phyloP scores from a whole-genome alignment of 1,140 invertebrate genomes.

The Drosophila burlai region DNA sequence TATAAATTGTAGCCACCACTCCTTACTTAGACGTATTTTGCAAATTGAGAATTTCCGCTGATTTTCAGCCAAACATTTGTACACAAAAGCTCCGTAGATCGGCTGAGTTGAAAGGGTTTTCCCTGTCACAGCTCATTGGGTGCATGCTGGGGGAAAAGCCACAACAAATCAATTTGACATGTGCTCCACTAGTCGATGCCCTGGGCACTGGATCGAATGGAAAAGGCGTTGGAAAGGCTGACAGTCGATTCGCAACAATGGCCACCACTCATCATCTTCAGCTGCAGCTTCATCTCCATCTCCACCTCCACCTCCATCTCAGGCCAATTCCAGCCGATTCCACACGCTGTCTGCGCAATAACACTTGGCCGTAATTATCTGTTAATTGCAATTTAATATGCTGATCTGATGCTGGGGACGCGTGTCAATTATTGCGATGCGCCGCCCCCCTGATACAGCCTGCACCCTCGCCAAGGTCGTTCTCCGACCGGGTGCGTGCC shows the following conservation, averaged over 20 bases:
- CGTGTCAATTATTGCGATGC: conserved; percentile 26
- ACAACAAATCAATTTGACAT: conserved; percentile 78
- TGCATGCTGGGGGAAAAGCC: conserved; percentile 44
- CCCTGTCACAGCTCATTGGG: conserved; percentile 72
- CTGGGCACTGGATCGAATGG: conserved; percentile 41
- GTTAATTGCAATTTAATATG: conserved; percentile 77
- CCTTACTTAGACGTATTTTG: conserved; percentile 23
- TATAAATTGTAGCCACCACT: conserved; percentile 29
- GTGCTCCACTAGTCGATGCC: conserved; percentile 36
- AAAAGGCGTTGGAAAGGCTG: conserved; percentile 24
- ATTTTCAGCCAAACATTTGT: conserved; percentile 41
- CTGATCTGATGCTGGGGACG: conserved; percentile 25
- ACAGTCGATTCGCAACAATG: conserved; percentile 15
- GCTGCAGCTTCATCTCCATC: not conserved
- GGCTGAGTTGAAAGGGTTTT: conserved; percentile 71
- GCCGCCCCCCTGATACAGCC: conserved; percentile 16
- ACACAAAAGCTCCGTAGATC: conserved; percentile 39
- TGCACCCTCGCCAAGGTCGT: conserved; percentile 62
- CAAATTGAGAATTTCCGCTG: conserved; percentile 58
- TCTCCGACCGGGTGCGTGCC: conserved; percentile 59
- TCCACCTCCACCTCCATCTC: not conserved
- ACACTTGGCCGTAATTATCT: conserved; percentile 56
- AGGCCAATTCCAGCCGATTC: conserved; percentile 1
- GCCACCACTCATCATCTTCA: conserved; percentile 9
- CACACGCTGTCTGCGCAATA: conserved; percentile 19